Evolutionary conservation across 2,888 invertebrate genomes (phyloP), one percentile per base, ranked within the genome.

Genomic region (Schizotus pectinicornis): DNA sequence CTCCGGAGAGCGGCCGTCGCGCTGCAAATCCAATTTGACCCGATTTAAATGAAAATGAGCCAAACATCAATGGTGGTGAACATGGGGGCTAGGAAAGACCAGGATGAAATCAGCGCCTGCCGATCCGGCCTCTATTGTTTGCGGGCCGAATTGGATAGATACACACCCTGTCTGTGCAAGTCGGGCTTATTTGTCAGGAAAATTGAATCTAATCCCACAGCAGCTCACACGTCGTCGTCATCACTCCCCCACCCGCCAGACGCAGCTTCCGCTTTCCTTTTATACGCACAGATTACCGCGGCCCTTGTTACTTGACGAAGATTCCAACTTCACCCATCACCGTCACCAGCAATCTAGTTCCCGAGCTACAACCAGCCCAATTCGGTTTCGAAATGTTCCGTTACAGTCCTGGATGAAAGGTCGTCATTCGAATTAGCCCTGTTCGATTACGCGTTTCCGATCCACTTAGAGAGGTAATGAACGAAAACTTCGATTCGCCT

Each of bases 191-290:
- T 55, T 55, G 55, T 55, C 55, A 55, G 35, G 34, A 48, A 49
- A 55, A 55, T 55, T 55, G 55, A 55, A 48, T 55, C 48, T 49
- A 49, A 55, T 55, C 48, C 48, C 46, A 41, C 12, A 33, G 48
- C 48, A 39, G 41, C 48, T 49, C 32, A 56, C 56, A 54, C 54
- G 54, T 47, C 41, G 38, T 47, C 47, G 47, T 47, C 54, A 54
- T 54, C 54, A 54, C 30, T 54, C 47, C 46, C 37, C 35, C 22
- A 22, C 22, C 22, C 22, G 22, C 14, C 41, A 41, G 41, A 14
- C 7, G 41, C 14, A 41, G 41, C 14, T 41, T 14, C 41, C 11
- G 12, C 11, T 41, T 41, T 41, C 41, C 41, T 41, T 41, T 41
- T 41, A 41, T 41, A 14, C 41, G 14, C 14, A 11, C 9, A 41